These are phyloP conservation scores for Atractosteus spatula DNA, from an alignment of 2,113 vertebrate species.

Conservation along the genomic window DNA sequence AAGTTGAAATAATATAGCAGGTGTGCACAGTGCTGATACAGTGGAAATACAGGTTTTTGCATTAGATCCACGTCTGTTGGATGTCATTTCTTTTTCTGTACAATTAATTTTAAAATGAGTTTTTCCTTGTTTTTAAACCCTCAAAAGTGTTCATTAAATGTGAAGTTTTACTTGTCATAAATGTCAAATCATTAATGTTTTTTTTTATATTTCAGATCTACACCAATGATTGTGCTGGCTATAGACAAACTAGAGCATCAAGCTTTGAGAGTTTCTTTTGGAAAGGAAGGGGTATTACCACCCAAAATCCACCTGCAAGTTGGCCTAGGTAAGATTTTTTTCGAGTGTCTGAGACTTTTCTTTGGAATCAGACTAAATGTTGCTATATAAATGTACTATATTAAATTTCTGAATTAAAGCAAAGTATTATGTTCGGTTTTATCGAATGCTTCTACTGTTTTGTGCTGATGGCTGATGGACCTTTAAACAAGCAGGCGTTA, in stretches of 20 bases:
- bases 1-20: too few relatives aligned
- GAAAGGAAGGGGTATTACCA: conserved; percentile 39
- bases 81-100: too few relatives aligned
- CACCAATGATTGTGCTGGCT: conserved; percentile 47
- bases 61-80: too few relatives aligned
- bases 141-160: background rate
- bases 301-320: conserved; percentile 39
- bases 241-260: conserved; percentile 39
- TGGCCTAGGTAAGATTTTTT: conserved; percentile 35
- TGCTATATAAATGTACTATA: background rate
- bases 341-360: too few relatives aligned
- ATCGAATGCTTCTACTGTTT: too few relatives aligned
- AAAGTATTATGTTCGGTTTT: background rate
- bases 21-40: too few relatives aligned
- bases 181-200: background rate
- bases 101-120: too few relatives aligned
- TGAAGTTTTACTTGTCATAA: background rate
- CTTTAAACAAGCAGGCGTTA: too few relatives aligned
- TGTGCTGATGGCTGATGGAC: too few relatives aligned
- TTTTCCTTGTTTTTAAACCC: background rate
- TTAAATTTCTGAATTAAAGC: too few relatives aligned
- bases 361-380: too few relatives aligned
- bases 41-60: too few relatives aligned
- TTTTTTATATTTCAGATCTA: conserved; percentile 32
- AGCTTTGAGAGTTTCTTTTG: conserved; percentile 36